Conservation (phyloP, 1,140 invertebrate species). For the Heliconius melpomene region DNA sequence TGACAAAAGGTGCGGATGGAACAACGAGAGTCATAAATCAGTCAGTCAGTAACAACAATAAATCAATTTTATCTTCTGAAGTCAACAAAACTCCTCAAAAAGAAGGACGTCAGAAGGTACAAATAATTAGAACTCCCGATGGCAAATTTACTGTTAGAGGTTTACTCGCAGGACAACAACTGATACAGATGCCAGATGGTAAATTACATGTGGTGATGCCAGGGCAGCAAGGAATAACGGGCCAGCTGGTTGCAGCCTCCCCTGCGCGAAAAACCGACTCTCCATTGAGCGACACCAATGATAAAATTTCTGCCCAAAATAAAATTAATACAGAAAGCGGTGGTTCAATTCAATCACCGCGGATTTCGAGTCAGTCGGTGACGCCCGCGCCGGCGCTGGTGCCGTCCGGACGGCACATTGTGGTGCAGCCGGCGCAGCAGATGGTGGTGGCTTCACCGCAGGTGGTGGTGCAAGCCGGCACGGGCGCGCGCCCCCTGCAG, state of each 20-base stretch:
- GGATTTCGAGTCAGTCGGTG: constrained; percentile 58
- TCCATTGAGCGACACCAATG: constrained; percentile 27
- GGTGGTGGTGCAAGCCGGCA: constrained; percentile 50
- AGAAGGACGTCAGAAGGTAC: constrained; percentile 89
- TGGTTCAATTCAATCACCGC: constrained; percentile 41
- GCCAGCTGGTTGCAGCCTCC: constrained; percentile 67
- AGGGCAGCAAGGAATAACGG: constrained; percentile 66
- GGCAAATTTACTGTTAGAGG: constrained; percentile 96
- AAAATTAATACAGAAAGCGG: constrained; percentile 47
- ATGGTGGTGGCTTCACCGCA: constrained; percentile 55
- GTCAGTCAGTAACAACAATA: constrained; percentile 61
- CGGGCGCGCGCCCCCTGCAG: constrained; percentile 55
- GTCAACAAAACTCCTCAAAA: constrained; percentile 66
- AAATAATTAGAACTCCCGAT: constrained; percentile 93
- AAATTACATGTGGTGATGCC: constrained; percentile 91
- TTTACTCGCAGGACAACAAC: constrained; percentile 94
- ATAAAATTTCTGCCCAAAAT: constrained; percentile 32
- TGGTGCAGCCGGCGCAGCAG: constrained; percentile 57
- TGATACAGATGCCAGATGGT: constrained; percentile 96
- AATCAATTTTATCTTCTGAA: constrained; percentile 49
- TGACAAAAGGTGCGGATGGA: constrained; percentile 91
- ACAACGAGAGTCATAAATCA: constrained; percentile 88
- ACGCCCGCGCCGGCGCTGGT: constrained; percentile 41
- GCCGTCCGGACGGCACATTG: constrained; percentile 60
- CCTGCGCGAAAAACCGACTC: constrained; percentile 45